Base-by-base conservation (phyloP, 2,888 invertebrate species). In the Lithophane semibrunnea region DNA sequence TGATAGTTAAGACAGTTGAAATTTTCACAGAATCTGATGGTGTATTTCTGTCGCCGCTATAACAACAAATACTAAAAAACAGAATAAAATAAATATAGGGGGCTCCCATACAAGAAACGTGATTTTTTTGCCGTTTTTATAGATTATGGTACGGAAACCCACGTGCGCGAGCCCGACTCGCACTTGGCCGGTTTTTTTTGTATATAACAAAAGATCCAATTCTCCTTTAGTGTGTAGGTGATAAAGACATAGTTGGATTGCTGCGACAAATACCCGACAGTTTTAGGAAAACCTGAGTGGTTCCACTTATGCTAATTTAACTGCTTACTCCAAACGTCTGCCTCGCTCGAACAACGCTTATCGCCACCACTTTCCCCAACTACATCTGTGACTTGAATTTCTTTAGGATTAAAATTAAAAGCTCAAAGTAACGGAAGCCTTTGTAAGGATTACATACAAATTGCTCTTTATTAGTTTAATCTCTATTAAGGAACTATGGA, bases 221-320 rank as follows among this genome's bases (percentile, higher is more conserved):
- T 56, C 5, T 42, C 21, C 21, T 37, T 12, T 18, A 56, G 12
- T n/a, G 21, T 42, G 7, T 37, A 65, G 47, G 69, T 71, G 58
- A 72, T 77, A 77, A 73, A 73, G 52, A n/a, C 24, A 67, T 73
- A 61, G 56, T 85, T 71, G 63, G 21, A 77, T 82, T n/a, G 37
- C 65, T 75, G 69, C 78, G 65, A 74, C 74, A 86, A 86, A 73
- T 72, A 79, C 65, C 70, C 21, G 67, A 86, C 73, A 76, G 69
- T 79, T 79, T 80, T 49, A 80, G 72, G 63, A 73, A 86, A 83
- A 79, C 78, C 73, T 74, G 70, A 86, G 78, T 73, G 75, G 77
- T 79, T 76, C 64, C 79, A 83, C 86, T 86, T 88, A 82, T 87
- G 88, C 80, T 77, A 88, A 88, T 88, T 67, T 74, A 68, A 88